phyloP scores from a whole-genome alignment of 2,113 vertebrate genomes.

The Cyanoliseus patagonus region DNA sequence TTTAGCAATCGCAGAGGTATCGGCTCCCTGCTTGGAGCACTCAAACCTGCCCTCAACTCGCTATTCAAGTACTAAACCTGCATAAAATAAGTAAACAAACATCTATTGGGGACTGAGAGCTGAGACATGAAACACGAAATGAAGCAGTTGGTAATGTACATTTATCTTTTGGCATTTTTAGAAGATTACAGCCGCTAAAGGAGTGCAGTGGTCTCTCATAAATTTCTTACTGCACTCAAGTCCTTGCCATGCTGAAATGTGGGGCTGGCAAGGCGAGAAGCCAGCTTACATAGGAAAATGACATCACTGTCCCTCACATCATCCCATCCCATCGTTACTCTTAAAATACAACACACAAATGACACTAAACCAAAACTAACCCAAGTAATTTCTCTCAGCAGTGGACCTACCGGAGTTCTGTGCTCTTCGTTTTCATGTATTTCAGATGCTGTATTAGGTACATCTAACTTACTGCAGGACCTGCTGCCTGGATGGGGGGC shows the following conservation, averaged over 20 bases:
- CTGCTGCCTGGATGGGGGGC: background rate
- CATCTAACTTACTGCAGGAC: background rate
- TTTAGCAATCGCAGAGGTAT: background rate
- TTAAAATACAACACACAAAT: background rate
- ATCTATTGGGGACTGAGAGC: background rate
- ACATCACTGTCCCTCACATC: background rate
- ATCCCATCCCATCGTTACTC: background rate
- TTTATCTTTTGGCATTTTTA: background rate
- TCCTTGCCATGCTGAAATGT: background rate
- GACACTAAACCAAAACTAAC: background rate
- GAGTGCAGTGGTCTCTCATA: background rate
- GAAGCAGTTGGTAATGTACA: fast-evolving
- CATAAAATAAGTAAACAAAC: fast-evolving
- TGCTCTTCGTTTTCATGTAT: fast-evolving
- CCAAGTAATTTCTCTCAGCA: fast-evolving
- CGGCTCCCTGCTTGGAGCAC: background rate
- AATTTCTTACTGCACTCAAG: background rate
- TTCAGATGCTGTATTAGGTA: background rate
- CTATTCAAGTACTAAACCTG: background rate
- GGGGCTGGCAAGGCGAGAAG: background rate
- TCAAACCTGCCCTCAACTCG: background rate
- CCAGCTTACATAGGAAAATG: background rate
- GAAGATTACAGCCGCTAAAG: background rate
- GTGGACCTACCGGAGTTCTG: fast-evolving
- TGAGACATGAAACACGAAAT: background rate